Evolutionary conservation across 2,797 vertebrate species (phyloP), one percentile per base, ranked within the genome.

Genomic region (Antennarius maculatus): DNA sequence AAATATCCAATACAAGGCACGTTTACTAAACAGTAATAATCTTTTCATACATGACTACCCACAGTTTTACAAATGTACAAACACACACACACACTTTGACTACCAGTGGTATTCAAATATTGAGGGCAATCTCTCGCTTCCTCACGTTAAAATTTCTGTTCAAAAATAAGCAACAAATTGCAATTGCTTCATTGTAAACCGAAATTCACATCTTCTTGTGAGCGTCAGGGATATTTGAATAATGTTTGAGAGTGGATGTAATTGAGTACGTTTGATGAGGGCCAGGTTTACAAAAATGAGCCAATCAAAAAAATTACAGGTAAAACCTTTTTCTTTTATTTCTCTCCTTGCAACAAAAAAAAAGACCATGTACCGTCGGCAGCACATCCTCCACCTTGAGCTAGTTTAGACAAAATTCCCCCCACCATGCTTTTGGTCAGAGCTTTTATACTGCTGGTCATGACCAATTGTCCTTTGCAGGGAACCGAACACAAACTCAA

Each of bases 1-100:
- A 76, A 34, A 50, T 47, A 54, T 54, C 27, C 31, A 66, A 54
- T 45, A 2, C 14, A 72, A 73, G 60, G 72, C 57, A 83, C 17
- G 0, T 54, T 53, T 61, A 65, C 39, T 69, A 58, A 61, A 66
- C 13, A 61, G n/a, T 14, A 13, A 47, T 17, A 12, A 17, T 5
- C 47, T 29, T 27, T 45, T 56, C 16, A 41, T 41, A 2, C 11
- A 18, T 43, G 7, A 65, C 11, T 37, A 54, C 54, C 58, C 17
- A 61, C 41, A 52, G 5, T n/a, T 69, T 66, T 57, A 64, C 58
- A 53, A 52, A 56, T 17, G 14, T 55, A 63, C 34, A 71, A 72
- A 66, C 31, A 66, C 56, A 61, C 17, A 50, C 9, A 41, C 5
- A 55, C 10, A 16, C 10, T 50, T 50, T 16, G 45, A 63, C 6